Evolutionary conservation across 2,113 vertebrate species (phyloP).

Genomic region (Paedocypris sp.): DNA sequence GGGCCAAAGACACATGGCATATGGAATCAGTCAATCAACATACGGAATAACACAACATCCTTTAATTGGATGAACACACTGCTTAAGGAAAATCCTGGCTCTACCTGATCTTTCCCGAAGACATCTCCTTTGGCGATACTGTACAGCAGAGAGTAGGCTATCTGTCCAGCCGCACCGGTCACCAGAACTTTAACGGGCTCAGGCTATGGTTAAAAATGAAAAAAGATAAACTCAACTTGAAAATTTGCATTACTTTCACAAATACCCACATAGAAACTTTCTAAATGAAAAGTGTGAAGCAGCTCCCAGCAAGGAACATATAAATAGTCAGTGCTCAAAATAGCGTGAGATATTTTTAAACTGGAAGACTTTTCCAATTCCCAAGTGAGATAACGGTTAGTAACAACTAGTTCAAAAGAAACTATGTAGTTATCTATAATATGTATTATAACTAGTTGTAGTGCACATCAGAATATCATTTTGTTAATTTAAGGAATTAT

Average conservation of each 20-base stretch:
- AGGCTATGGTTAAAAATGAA: slow-evolving; percentile 56
- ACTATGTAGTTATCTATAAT: too few relatives aligned
- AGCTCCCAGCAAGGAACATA: slow-evolving; percentile 17
- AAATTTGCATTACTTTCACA: neutral
- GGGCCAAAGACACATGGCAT: neutral
- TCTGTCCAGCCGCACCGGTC: slow-evolving; percentile 91
- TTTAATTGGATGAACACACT: slow-evolving; percentile 21
- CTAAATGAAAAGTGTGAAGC: too few relatives aligned
- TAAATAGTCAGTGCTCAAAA: slow-evolving; percentile 44
- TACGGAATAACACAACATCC: neutral
- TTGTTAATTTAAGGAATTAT: too few relatives aligned
- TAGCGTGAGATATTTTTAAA: slow-evolving; percentile 33
- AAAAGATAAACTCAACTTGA: neutral
- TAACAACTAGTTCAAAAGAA: neutral
- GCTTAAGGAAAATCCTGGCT: slow-evolving; percentile 15
- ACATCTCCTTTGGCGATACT: slow-evolving; percentile 94
- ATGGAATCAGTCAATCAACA: neutral
- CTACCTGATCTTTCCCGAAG: slow-evolving; percentile 94
- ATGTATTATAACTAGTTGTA: too few relatives aligned
- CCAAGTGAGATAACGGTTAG: neutral
- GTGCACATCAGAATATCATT: too few relatives aligned
- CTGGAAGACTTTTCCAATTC: neutral
- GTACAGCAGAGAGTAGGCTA: slow-evolving; percentile 89
- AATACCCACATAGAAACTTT: slow-evolving; percentile 21
- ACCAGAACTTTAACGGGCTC: slow-evolving; percentile 84